These are phyloP conservation scores for Drosophila robusta DNA, from an alignment of 2,888 invertebrate species.

Conservation along the genomic window DNA sequence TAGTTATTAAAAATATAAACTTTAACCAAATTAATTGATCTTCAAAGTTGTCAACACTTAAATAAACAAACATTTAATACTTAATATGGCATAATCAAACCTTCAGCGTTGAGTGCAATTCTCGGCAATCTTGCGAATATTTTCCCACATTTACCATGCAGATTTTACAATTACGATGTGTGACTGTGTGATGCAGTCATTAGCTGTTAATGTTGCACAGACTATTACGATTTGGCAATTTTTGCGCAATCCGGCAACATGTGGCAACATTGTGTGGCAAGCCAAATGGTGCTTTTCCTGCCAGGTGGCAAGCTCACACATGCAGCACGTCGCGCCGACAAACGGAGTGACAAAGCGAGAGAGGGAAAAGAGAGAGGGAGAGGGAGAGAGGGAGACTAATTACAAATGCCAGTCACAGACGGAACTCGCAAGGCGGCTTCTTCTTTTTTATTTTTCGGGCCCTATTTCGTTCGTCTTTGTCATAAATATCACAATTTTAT, in stretches of 20 bases:
- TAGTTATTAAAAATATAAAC: no score
- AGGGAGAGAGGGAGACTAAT: constrained; percentile 45
- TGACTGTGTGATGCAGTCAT: constrained; percentile 13
- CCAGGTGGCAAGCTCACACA: constrained; percentile 26
- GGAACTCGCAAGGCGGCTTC: constrained; percentile 23
- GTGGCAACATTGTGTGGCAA: constrained; percentile 26
- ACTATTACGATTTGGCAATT: constrained; percentile 15
- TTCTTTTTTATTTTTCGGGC: constrained; percentile 20
- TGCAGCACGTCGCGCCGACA: not conserved
- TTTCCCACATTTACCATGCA: not conserved
- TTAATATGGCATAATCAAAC: not conserved
- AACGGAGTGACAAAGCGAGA: no score
- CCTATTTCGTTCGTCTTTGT: constrained; percentile 11
- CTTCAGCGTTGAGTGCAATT: no score
- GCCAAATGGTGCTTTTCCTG: constrained; percentile 36
- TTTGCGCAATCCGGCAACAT: constrained; percentile 30
- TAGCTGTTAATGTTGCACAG: constrained; percentile 13
- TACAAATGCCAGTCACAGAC: constrained; percentile 69
- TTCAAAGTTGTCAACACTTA: no score
- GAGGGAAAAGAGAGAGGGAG: not conserved
- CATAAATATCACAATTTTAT: constrained; percentile 58
- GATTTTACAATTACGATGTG: constrained; percentile 9
- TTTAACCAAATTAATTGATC: no score
- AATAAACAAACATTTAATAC: not conserved
- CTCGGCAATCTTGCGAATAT: not conserved